A percentile compares a stretch with the other conserved stretches of the same genome.
Evolutionary conservation across 2,888 invertebrate genomes (phyloP).

Genomic region (Calameuta filiformis): DNA sequence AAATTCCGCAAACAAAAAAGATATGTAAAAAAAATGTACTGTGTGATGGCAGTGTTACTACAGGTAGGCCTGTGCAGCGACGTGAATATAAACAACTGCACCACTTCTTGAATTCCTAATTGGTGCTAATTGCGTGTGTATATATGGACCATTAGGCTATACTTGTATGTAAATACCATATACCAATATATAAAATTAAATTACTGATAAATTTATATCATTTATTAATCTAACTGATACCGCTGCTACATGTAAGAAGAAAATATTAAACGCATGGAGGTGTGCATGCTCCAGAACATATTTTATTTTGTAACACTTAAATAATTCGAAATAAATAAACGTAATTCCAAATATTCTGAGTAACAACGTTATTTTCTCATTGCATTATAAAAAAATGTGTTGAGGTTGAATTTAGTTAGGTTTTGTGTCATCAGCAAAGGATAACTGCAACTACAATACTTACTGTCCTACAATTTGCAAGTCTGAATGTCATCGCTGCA

Average conservation of each 20-base stretch:
- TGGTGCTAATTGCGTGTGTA: constrained; percentile 58
- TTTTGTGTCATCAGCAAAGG: not conserved
- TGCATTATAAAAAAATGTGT: not conserved
- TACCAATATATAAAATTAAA: constrained; percentile 36
- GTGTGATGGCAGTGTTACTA: not conserved
- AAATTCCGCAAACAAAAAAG: not conserved
- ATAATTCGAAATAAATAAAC: constrained; percentile 55
- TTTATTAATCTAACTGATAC: constrained; percentile 42
- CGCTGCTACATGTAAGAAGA: constrained; percentile 35
- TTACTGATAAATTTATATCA: constrained; percentile 36
- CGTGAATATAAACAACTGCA: constrained; percentile 18
- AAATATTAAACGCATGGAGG: constrained; percentile 28
- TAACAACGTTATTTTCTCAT: not conserved
- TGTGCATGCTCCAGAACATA: constrained; percentile 35
- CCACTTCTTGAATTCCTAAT: constrained; percentile 42
- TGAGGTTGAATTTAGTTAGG: not conserved
- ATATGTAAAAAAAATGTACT: not conserved
- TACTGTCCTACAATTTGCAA: not conserved
- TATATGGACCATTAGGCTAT: constrained; percentile 40
- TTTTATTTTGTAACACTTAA: constrained; percentile 58
- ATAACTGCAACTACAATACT: not conserved
- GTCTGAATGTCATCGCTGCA: not conserved
- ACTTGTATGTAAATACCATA: constrained; percentile 37
- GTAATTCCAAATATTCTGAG: constrained; percentile 35
- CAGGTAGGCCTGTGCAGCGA: not conserved